Evolutionary conservation across 2,797 vertebrate genomes (phyloP).

Genomic region (Crocodylus rhombifer): DNA sequence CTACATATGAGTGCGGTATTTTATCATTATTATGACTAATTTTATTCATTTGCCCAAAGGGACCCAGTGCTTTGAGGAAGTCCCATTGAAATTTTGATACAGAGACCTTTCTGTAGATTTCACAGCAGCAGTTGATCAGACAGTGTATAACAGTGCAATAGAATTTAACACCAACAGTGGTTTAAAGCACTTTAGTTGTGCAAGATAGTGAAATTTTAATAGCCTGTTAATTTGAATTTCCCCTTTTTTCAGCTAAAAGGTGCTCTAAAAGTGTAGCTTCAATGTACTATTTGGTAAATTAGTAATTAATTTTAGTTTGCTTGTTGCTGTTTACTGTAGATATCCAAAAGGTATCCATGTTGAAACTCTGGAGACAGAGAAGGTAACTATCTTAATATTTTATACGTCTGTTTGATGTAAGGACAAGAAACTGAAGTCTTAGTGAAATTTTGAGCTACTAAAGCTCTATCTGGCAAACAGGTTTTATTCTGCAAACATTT

Average conservation of each 20-base stretch:
- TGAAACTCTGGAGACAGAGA: constrained; percentile 96
- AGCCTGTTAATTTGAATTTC: neutral
- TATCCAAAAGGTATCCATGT: constrained; percentile 97
- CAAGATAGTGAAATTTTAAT: neutral
- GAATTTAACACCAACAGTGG: neutral
- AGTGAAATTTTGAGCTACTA: neutral
- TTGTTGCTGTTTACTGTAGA: constrained; percentile 74
- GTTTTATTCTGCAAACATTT: neutral
- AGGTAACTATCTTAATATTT: constrained; percentile 80
- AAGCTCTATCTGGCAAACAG: neutral
- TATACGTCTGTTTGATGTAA: neutral
- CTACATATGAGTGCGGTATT: neutral
- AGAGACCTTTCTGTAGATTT: neutral
- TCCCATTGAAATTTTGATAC: neutral
- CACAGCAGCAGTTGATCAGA: neutral
- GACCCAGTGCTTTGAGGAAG: neutral
- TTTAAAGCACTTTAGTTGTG: neutral
- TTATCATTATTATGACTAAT: neutral
- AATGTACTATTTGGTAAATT: neutral
- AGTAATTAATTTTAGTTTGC: neutral
- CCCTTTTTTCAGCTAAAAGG: neutral
- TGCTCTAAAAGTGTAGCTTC: neutral
- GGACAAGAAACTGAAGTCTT: neutral
- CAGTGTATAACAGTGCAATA: neutral
- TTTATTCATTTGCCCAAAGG: neutral